phyloP scores from a whole-genome alignment of 2,797 vertebrate genomes.

The Eurystomus glaucurus region DNA sequence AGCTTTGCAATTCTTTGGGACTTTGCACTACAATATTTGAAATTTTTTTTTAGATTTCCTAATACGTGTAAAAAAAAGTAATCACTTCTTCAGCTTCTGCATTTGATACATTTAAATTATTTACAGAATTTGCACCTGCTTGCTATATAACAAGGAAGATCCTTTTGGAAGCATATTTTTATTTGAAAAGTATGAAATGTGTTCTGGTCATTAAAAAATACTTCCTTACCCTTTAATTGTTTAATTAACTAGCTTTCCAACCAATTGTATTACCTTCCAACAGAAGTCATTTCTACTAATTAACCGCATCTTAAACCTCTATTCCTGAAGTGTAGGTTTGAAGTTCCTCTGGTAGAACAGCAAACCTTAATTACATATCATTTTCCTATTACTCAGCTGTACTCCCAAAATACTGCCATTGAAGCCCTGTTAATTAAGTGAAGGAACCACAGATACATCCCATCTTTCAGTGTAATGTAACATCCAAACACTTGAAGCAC shows the following conservation, averaged over 20 bases:
- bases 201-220: not conserved
- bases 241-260: not conserved
- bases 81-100: not conserved
- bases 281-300: slow-evolving; percentile 7
- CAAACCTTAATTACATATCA: slow-evolving; percentile 34
- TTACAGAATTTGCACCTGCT: not conserved
- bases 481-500: fast-evolving
- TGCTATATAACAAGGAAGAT: not conserved
- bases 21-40: not conserved
- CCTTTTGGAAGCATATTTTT: not conserved
- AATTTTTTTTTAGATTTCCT: not conserved
- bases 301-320: not conserved
- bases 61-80: not conserved
- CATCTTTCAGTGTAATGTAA: not conserved
- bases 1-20: not conserved
- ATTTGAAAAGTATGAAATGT: not conserved
- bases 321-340: not conserved
- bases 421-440: not conserved
- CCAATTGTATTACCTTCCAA: not conserved
- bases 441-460: not conserved
- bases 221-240: not conserved
- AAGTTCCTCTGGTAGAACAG: slow-evolving; percentile 21
- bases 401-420: not conserved
- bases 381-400: not conserved
- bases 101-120: not conserved